These are phyloP conservation scores for Megalops atlanticus DNA, from an alignment of 2,113 vertebrate genomes.

Conservation along the genomic window DNA sequence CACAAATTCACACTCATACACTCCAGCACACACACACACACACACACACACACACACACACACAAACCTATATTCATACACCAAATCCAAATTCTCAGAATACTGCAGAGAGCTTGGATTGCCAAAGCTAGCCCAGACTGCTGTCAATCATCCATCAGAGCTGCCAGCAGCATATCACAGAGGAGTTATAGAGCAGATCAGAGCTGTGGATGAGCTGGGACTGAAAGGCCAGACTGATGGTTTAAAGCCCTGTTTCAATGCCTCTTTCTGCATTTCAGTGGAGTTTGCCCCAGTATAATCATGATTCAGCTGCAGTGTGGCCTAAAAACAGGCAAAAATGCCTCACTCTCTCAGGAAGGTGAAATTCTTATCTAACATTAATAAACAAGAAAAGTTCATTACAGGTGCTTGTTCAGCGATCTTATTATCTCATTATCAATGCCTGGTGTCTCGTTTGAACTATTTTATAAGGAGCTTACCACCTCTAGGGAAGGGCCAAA, in stretches of 20 bases:
- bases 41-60: neutral
- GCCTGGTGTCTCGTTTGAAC: no score
- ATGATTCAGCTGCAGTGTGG: slow-evolving; percentile 21
- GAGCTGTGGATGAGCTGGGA: slow-evolving; percentile 18
- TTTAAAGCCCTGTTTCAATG: slow-evolving; percentile 30
- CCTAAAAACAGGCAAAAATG: no score
- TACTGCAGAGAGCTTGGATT: slow-evolving; percentile 24
- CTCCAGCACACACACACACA: neutral
- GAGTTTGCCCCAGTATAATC: slow-evolving; percentile 4
- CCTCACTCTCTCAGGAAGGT: no score
- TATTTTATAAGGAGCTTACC: no score
- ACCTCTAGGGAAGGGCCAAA: no score
- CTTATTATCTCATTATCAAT: no score
- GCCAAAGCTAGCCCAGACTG: no score
- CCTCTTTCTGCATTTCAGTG: slow-evolving; percentile 19
- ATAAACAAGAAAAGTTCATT: neutral
- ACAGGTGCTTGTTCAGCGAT: no score
- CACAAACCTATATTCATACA: no score
- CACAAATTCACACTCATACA: no score
- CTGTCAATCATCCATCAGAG: slow-evolving; percentile 15
- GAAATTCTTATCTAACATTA: no score
- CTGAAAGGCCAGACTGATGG: slow-evolving; percentile 30
- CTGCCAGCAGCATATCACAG: slow-evolving; percentile 21
- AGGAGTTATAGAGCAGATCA: slow-evolving; percentile 26
- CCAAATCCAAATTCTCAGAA: no score